phyloP scores from a whole-genome alignment of 2,888 invertebrate genomes.

The Pelosia muscerda region DNA sequence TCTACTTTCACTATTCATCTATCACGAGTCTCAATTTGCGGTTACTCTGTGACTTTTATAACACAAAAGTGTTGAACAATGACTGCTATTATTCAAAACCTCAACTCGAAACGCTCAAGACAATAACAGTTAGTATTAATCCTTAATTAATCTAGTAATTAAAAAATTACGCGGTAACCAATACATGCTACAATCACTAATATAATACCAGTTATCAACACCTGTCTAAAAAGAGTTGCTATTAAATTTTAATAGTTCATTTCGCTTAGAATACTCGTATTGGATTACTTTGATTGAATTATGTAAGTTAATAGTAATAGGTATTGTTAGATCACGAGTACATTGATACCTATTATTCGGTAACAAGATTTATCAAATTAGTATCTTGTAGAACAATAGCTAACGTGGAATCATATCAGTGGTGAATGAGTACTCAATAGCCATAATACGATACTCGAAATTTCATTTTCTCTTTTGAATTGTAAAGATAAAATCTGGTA shows the following conservation, averaged over 20 bases:
- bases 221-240: conserved; percentile 19
- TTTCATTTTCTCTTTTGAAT: background rate
- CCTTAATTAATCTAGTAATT: conserved; percentile 34
- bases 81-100: conserved; percentile 28
- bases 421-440: background rate
- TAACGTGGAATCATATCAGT: background rate
- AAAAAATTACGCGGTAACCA: conserved; percentile 40
- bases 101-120: conserved; percentile 46
- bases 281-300: background rate
- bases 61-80: conserved; percentile 1
- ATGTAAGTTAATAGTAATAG: background rate
- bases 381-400: conserved; percentile 7
- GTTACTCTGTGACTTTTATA: background rate
- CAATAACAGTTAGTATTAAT: conserved; percentile 38
- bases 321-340: conserved; percentile 8
- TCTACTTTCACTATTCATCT: conserved; percentile 1
- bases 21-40: background rate
- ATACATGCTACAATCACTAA: conserved; percentile 34
- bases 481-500: background rate
- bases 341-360: background rate
- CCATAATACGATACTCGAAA: background rate
- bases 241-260: background rate
- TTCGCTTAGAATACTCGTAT: conserved; percentile 21
- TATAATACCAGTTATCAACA: conserved; percentile 30
- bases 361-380: background rate